Percentiles rank a stretch among this genome's conserved stretches.
Evolutionary conservation across 2,888 invertebrate species (phyloP).

Genomic region (Lochmaea capreae): DNA sequence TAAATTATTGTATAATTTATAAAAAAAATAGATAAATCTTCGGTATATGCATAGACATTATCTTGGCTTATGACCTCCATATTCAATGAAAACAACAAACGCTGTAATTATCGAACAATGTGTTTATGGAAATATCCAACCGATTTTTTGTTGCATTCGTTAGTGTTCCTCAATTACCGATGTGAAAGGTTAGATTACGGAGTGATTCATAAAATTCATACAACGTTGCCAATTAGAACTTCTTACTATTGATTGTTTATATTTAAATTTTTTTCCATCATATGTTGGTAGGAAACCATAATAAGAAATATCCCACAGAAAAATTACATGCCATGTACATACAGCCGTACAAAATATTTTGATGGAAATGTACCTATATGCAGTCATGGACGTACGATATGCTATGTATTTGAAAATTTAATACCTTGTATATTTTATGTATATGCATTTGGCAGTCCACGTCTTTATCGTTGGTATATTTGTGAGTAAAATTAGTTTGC

Average conservation of each 20-base stretch:
- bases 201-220: constrained; percentile 12
- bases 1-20: constrained; percentile 1
- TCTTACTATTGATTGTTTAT: neutral
- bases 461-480: too few relatives aligned
- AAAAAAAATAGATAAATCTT: constrained; percentile 3
- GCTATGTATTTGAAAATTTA: too few relatives aligned
- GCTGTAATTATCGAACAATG: constrained; percentile 25
- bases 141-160: constrained; percentile 18
- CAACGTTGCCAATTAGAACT: neutral
- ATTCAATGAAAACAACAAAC: constrained; percentile 21
- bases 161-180: constrained; percentile 17
- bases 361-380: too few relatives aligned
- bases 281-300: too few relatives aligned
- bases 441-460: too few relatives aligned
- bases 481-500: too few relatives aligned
- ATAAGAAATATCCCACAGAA: too few relatives aligned
- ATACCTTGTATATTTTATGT: too few relatives aligned
- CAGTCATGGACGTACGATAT: too few relatives aligned
- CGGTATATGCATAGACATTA: neutral
- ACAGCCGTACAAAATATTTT: too few relatives aligned
- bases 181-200: constrained; percentile 12
- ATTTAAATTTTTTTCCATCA: neutral
- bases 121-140: constrained; percentile 25
- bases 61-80: constrained; percentile 20
- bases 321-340: too few relatives aligned